Evolutionary conservation across 1,140 invertebrate species (phyloP).

Genomic region (Drosophila navojoa): DNA sequence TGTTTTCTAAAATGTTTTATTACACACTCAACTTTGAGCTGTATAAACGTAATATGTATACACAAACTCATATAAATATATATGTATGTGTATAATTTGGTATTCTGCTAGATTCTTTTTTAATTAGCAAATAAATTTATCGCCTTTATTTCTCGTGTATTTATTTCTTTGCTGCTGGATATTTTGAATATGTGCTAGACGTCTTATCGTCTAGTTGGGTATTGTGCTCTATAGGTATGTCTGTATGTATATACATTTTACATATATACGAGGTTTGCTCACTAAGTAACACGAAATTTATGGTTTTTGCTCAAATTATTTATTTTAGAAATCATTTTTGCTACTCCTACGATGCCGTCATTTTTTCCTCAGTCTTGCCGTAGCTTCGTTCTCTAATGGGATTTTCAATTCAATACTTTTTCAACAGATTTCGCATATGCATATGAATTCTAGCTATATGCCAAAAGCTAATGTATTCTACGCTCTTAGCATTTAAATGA

Average conservation of each 20-base stretch:
- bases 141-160: background rate
- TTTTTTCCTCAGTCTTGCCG: too few species aligned
- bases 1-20: conserved; percentile 43
- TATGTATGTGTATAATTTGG: background rate
- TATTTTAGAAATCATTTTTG: too few species aligned
- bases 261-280: background rate
- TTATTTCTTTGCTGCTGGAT: too few species aligned
- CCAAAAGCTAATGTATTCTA: too few species aligned
- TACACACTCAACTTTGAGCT: conserved; percentile 10
- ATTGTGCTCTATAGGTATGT: background rate
- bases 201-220: conserved; percentile 41
- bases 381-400: too few species aligned
- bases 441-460: too few species aligned
- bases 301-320: too few species aligned
- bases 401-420: too few species aligned
- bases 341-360: too few species aligned
- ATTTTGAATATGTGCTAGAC: background rate
- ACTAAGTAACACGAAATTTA: too few species aligned
- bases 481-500: too few species aligned
- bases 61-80: background rate
- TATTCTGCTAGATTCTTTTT: conserved; percentile 31
- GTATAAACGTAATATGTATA: background rate
- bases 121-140: conserved; percentile 71
- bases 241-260: background rate
- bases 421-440: too few species aligned